Base-by-base conservation (phyloP, 2,113 vertebrate species). In the Protobothrops mucrosquamatus region DNA sequence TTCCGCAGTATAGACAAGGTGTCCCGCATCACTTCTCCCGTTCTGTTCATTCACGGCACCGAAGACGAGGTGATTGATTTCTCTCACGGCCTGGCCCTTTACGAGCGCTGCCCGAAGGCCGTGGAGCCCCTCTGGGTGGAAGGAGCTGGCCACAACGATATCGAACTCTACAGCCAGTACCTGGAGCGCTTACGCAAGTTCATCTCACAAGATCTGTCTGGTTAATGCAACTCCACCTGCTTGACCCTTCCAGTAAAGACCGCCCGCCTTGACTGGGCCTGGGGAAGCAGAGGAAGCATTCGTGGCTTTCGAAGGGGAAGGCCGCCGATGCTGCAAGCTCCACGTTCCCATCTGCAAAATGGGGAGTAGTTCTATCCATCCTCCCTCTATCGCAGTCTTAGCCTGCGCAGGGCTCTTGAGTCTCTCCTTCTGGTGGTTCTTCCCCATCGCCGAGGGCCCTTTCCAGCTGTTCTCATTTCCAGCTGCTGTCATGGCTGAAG, bases 11-110 rank as follows among this genome's bases (percentile, higher is more conserved):
- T 99, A 0, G 99, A 99, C 96, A 99, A 99, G 96, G 99, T 99
- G 61, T 99, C 99, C 55, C 99, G 99, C 96, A 99, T 99, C 98
- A 98, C 98, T 0, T 99, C 99, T 8, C 99, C 99, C 0, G 99
- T 99, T 94, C 98, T 99, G 95, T 99, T 99, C 97, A 99, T 99
- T 97, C 99, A 99, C 1, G 99, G 99, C 91, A 99, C 99, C 0
- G 99, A 99, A 96, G 99, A 99, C 0, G 99, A 99, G 97, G 99
- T 99, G 96, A 99, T 99, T 14, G 99, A 99, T 97, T 99, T 99
- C 98, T 99, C 99, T 0, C 99, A 99, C 0, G 99, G 99, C 81
- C 97, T 99, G 97, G 99, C 99, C 0, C 98, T 99, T 89, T 99
- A 98, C 0, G 99, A 99, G 96, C 99, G 99, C 96, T 99, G 99